phyloP scores from a whole-genome alignment of 2,113 vertebrate species.

The Mesocricetus auratus region DNA sequence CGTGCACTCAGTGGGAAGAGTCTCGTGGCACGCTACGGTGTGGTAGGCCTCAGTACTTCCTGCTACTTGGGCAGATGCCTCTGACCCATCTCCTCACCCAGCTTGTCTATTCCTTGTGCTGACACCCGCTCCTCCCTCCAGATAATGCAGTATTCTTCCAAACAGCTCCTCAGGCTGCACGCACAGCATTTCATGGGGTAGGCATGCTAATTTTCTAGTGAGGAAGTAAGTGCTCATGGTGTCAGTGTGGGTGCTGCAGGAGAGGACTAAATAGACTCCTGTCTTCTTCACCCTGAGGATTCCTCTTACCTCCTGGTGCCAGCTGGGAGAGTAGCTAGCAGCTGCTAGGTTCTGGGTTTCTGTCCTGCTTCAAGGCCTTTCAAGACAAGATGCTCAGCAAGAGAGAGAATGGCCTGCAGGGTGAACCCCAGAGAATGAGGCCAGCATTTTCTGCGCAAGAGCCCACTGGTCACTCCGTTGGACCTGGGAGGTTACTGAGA shows the following conservation, averaged over 20 bases:
- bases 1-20: too few relatives aligned
- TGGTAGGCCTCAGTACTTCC: background rate
- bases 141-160: too few relatives aligned
- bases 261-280: background rate
- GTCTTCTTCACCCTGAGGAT: background rate
- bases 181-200: too few relatives aligned
- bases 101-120: background rate
- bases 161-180: background rate
- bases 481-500: background rate
- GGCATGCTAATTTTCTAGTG: background rate
- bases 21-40: rapidly evolving
- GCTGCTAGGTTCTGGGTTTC: background rate
- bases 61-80: background rate
- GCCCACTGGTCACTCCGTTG: rapidly evolving
- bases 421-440: background rate
- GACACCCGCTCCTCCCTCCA: background rate
- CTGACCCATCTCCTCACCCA: background rate
- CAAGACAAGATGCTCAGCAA: background rate
- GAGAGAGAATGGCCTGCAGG: background rate
- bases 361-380: background rate
- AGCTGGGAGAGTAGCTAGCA: rapidly evolving
- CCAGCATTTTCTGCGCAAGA: rapidly evolving
- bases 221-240: too few relatives aligned
- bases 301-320: too few relatives aligned
- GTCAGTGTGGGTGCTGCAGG: background rate